phyloP scores from a whole-genome alignment of 2,888 invertebrate genomes.

The Standfussiana lucernea region DNA sequence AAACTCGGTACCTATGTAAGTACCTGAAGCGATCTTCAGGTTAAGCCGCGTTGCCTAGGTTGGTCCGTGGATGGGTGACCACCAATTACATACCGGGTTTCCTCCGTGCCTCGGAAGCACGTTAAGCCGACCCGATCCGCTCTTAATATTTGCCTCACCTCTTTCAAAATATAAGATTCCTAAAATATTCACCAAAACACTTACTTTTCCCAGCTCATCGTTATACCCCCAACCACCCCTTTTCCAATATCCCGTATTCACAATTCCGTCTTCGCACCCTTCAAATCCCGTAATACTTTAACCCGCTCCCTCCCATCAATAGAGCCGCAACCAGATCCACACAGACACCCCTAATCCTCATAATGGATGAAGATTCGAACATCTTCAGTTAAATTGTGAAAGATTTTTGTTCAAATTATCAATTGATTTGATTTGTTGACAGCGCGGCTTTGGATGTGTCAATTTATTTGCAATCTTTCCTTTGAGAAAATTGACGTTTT shows the following conservation, averaged over 20 bases:
- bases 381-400: slow-evolving; percentile 76
- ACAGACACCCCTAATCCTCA: slow-evolving; percentile 81
- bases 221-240: slow-evolving; percentile 10
- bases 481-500: slow-evolving; percentile 45
- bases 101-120: too few relatives aligned
- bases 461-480: slow-evolving; percentile 65
- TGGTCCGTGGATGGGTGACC: too few relatives aligned
- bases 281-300: slow-evolving; percentile 51
- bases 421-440: slow-evolving; percentile 74
- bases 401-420: slow-evolving; percentile 82
- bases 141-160: too few relatives aligned
- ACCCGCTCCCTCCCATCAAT: slow-evolving; percentile 57
- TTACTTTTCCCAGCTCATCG: neutral
- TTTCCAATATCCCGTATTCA: slow-evolving; percentile 30
- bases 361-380: slow-evolving; percentile 85
- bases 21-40: too few relatives aligned
- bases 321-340: slow-evolving; percentile 64
- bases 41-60: too few relatives aligned
- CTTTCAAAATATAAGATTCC: neutral
- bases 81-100: too few relatives aligned
- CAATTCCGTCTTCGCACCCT: slow-evolving; percentile 32
- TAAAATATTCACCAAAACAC: neutral
- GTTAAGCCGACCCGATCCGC: too few relatives aligned
- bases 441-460: slow-evolving; percentile 46
- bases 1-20: too few relatives aligned